phyloP scores from a whole-genome alignment of 2,113 vertebrate species.

The Alethe diademata region DNA sequence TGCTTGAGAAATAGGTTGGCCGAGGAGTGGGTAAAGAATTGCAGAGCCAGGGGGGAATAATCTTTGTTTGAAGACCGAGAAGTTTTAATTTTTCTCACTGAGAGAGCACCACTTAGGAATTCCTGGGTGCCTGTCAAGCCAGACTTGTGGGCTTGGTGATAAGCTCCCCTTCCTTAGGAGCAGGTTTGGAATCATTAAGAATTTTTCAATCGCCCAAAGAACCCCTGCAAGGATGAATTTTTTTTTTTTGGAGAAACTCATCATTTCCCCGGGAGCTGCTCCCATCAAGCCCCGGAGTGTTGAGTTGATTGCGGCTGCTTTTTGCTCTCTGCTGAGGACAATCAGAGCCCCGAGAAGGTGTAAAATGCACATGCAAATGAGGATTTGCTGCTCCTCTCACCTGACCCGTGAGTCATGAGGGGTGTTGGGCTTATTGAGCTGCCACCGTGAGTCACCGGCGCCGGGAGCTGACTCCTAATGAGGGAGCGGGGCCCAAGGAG shows the following conservation, averaged over 20 bases:
- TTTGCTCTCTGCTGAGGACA: background rate
- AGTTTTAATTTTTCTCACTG: background rate
- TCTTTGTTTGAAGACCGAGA: background rate
- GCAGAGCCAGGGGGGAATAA: background rate
- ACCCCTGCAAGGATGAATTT: background rate
- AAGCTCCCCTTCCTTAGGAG: background rate
- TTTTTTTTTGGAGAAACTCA: background rate
- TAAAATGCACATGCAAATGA: background rate
- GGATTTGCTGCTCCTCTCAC: conserved; percentile 6
- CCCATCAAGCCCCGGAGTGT: background rate
- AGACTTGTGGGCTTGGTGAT: background rate
- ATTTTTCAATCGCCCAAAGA: background rate
- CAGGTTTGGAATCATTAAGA: background rate
- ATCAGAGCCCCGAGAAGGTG: background rate
- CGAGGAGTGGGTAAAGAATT: background rate
- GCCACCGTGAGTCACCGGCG: conserved; percentile 35
- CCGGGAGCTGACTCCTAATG: background rate
- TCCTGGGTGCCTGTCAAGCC: background rate
- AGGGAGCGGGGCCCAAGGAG: background rate
- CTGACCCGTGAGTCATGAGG: conserved; percentile 52
- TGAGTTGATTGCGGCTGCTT: background rate
- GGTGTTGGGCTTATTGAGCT: background rate
- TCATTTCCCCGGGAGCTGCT: background rate
- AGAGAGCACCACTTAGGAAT: background rate
- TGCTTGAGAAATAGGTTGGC: background rate